Evolutionary conservation across 2,113 vertebrate species (phyloP).

Genomic region (Cisticola juncidis): DNA sequence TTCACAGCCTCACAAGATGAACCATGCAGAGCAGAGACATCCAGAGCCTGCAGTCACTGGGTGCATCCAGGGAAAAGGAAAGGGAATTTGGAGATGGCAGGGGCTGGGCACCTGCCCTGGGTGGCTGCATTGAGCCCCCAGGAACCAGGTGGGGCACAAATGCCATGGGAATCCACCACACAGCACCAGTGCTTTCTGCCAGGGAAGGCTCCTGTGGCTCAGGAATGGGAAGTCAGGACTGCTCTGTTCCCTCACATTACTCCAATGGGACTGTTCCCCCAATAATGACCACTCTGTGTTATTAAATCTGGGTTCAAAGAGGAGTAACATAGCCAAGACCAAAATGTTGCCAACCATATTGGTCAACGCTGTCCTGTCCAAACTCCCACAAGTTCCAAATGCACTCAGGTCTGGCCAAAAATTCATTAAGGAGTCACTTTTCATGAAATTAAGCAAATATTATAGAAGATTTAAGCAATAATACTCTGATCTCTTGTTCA

Average conservation of each 20-base stretch:
- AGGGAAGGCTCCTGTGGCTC: not conserved
- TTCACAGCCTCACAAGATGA: not conserved
- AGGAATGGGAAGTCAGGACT: not conserved
- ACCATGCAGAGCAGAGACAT: not conserved
- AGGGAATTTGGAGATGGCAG: not conserved
- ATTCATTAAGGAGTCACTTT: not conserved
- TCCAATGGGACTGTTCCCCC: not conserved
- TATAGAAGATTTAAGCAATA: not conserved
- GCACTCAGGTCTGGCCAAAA: not conserved
- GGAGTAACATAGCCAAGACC: not conserved
- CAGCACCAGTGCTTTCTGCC: not conserved
- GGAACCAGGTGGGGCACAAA: not conserved
- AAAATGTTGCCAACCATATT: not conserved
- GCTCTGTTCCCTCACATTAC: rapidly evolving
- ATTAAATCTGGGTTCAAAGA: not conserved
- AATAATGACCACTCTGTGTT: not conserved
- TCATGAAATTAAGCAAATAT: not conserved
- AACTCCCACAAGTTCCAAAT: not conserved
- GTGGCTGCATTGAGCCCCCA: no score
- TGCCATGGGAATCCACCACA: rapidly evolving
- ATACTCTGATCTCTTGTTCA: not conserved
- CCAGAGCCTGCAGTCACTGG: rapidly evolving
- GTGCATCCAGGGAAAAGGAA: not conserved
- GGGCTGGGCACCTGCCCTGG: not conserved
- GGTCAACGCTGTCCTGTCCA: not conserved